Conservation (phyloP, 2,113 vertebrate genomes). For the Aldabrachelys gigantea region DNA sequence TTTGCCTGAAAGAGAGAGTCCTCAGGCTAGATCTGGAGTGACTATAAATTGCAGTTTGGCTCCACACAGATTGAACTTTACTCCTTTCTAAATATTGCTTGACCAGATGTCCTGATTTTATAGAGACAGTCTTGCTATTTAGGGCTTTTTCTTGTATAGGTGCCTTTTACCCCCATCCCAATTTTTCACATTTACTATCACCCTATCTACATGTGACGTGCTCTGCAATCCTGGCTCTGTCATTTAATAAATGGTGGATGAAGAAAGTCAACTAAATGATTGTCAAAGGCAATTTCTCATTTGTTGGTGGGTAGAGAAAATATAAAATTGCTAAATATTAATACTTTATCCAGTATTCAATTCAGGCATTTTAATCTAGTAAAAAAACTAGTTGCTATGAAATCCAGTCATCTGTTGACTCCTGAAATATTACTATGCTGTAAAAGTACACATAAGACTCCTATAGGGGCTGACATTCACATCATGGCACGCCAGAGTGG, state of each 20-base stretch:
- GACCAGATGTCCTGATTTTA: neutral
- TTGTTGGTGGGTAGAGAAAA: neutral
- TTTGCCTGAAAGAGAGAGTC: neutral
- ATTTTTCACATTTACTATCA: too few species aligned
- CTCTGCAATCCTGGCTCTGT: neutral
- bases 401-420: neutral
- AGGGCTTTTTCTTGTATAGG: too few species aligned
- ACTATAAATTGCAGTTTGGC: slow-evolving; percentile 33
- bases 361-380: neutral
- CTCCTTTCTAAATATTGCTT: neutral
- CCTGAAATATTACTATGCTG: neutral
- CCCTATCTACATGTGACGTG: neutral
- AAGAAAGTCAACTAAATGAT: neutral
- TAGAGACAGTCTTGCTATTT: too few species aligned
- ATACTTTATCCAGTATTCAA: neutral
- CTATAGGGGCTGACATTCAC: neutral
- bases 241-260: neutral
- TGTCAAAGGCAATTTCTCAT: neutral
- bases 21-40: neutral
- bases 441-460: neutral
- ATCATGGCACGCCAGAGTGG: neutral
- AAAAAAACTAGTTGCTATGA: neutral
- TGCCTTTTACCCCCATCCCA: too few species aligned
- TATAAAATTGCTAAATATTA: neutral
- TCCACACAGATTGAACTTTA: neutral